Evolutionary conservation across 2,888 invertebrate genomes (phyloP).

Genomic region (Petrophora chlorosata): DNA sequence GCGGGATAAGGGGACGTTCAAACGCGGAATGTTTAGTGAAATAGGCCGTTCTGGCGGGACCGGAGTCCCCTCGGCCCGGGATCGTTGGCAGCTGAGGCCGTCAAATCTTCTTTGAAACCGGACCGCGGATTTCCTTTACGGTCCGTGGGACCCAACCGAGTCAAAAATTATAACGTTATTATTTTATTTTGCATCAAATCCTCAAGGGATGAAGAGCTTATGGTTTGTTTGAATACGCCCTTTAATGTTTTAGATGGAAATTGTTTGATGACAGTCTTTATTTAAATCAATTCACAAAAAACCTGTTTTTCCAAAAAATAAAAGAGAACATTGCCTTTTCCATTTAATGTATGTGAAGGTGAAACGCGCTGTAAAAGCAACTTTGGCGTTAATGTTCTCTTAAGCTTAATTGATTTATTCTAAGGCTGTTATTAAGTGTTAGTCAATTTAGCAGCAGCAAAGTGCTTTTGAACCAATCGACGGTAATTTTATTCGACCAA

Average conservation of each 20-base stretch:
- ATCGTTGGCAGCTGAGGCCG: constrained; percentile 54
- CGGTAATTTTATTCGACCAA: too few relatives aligned
- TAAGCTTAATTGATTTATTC: too few relatives aligned
- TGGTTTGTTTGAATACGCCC: not conserved
- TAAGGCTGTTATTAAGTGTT: too few relatives aligned
- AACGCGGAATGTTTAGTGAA: constrained; percentile 54
- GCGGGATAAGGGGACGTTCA: constrained; percentile 51
- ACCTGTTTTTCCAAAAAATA: too few relatives aligned
- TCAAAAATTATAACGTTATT: constrained; percentile 30
- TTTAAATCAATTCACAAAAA: not conserved
- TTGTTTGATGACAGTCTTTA: not conserved
- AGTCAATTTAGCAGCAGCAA: too few relatives aligned
- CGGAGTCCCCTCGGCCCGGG: constrained; percentile 32
- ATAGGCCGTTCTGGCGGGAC: constrained; percentile 46
- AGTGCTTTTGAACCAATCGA: too few relatives aligned
- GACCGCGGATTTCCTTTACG: constrained; percentile 36
- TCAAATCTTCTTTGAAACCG: constrained; percentile 47
- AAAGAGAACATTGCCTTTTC: too few relatives aligned
- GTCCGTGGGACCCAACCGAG: constrained; percentile 8
- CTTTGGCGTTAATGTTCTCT: too few relatives aligned
- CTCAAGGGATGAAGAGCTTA: constrained; percentile 4
- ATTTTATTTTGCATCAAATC: constrained; percentile 16
- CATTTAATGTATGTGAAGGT: too few relatives aligned
- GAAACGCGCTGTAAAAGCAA: too few relatives aligned
- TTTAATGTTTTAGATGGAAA: constrained; percentile 3